A percentile compares a stretch with the other conserved stretches of the same genome.
Conservation (phyloP, 2,888 invertebrate genomes). For the Leptogaster cylindrica region DNA sequence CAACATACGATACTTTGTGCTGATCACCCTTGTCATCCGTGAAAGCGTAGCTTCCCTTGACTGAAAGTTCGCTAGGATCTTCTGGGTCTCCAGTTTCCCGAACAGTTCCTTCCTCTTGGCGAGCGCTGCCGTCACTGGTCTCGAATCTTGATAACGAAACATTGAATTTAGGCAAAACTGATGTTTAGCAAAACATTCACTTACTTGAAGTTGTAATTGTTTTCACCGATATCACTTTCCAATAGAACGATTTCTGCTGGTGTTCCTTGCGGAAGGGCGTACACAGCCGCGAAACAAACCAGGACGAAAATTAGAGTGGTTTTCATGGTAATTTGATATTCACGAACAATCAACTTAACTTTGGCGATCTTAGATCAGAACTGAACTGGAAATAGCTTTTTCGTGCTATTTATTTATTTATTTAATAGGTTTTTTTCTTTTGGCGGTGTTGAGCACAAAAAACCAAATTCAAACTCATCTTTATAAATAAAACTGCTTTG, state of each 20-base stretch:
- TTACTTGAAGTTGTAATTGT: slow-evolving; percentile 35
- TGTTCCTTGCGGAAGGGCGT: background rate
- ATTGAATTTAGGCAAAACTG: background rate
- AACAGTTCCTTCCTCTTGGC: slow-evolving; percentile 53
- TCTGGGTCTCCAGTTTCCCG: slow-evolving; percentile 55
- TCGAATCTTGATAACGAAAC: slow-evolving; percentile 48
- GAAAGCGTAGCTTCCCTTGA: slow-evolving; percentile 54
- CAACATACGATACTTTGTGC: slow-evolving; percentile 54
- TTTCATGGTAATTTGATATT: slow-evolving; percentile 4
- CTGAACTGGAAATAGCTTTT: slow-evolving; percentile 18
- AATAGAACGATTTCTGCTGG: slow-evolving; percentile 31
- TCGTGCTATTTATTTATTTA: too few relatives aligned
- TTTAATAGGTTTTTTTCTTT: too few relatives aligned
- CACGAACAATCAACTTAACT: slow-evolving; percentile 6
- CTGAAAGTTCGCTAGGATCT: slow-evolving; percentile 54
- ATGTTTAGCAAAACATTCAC: background rate
- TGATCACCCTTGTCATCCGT: slow-evolving; percentile 54
- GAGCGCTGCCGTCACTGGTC: slow-evolving; percentile 56
- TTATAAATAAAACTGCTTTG: too few relatives aligned
- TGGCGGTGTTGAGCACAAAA: too few relatives aligned
- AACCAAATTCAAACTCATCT: too few relatives aligned
- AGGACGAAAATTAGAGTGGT: too few relatives aligned
- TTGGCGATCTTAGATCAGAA: slow-evolving; percentile 1
- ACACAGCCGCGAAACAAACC: background rate
- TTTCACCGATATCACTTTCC: slow-evolving; percentile 12